phyloP scores from a whole-genome alignment of 92 coral and sea anemone genomes.

The Actinernus sp. region DNA sequence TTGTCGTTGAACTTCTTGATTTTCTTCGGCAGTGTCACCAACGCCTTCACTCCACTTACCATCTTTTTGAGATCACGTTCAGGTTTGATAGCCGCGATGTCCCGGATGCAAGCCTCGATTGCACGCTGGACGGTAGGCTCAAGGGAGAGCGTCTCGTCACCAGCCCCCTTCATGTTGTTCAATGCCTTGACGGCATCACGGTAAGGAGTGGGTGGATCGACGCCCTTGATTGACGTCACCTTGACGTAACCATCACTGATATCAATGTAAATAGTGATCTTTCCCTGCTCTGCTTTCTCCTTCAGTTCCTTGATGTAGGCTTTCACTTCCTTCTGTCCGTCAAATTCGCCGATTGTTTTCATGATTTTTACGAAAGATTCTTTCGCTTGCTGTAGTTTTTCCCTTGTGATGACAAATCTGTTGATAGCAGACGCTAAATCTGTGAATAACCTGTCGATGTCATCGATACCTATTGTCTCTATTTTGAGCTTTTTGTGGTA shows the following conservation, averaged over 20 bases:
- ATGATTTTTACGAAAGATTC: conserved; percentile 72
- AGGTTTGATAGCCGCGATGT: conserved; percentile 68
- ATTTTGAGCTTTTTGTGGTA: conserved; percentile 72
- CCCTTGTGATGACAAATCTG: conserved; percentile 67
- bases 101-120: conserved; percentile 52
- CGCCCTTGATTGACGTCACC: conserved; percentile 67
- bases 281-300: conserved; percentile 77
- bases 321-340: conserved; percentile 65
- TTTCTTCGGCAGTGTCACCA: conserved; percentile 71
- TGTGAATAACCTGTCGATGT: conserved; percentile 70
- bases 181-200: conserved; percentile 81
- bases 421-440: conserved; percentile 63
- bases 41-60: conserved; percentile 53
- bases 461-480: conserved; percentile 64
- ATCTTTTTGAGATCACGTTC: conserved; percentile 66
- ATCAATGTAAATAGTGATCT: conserved; percentile 76
- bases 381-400: conserved; percentile 71
- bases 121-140: conserved; percentile 80
- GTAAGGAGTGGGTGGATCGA: conserved; percentile 79
- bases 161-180: conserved; percentile 62
- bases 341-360: conserved; percentile 54
- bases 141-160: conserved; percentile 38
- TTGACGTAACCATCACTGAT: conserved; percentile 57
- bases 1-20: conserved; percentile 77
- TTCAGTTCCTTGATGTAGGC: conserved; percentile 77